Percentiles rank a stretch among this genome's conserved stretches.
Evolutionary conservation across 2,888 invertebrate genomes (phyloP).

Genomic region (Nomada goodeniana): DNA sequence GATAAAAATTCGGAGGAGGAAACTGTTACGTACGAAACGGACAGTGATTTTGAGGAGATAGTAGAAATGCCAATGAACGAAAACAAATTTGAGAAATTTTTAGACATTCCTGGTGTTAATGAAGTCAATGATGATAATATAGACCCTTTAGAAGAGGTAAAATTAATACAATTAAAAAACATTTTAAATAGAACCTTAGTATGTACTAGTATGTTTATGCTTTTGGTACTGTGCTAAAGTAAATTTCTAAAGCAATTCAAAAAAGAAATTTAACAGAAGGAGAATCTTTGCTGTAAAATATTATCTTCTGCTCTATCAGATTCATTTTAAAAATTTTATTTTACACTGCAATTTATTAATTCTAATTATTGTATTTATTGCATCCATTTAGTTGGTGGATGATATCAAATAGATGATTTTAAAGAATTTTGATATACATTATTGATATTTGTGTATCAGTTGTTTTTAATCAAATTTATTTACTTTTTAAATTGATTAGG

Average conservation of each 20-base stretch:
- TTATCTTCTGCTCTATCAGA: too few relatives aligned
- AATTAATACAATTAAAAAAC: slow-evolving; percentile 10
- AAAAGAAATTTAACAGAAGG: too few relatives aligned
- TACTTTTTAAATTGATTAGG: slow-evolving; percentile 43
- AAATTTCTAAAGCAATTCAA: not conserved
- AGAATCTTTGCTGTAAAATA: too few relatives aligned
- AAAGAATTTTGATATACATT: too few relatives aligned
- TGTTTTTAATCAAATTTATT: slow-evolving; percentile 1
- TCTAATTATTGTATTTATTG: too few relatives aligned
- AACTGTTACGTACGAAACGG: slow-evolving; percentile 71
- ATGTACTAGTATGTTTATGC: too few relatives aligned
- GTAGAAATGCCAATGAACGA: slow-evolving; percentile 75
- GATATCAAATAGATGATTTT: too few relatives aligned
- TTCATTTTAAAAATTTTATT: too few relatives aligned
- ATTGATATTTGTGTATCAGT: too few relatives aligned
- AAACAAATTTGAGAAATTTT: slow-evolving; percentile 73
- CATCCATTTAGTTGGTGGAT: too few relatives aligned
- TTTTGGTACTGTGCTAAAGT: not conserved
- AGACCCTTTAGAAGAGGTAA: slow-evolving; percentile 82
- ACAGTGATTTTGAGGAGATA: slow-evolving; percentile 71
- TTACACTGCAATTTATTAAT: too few relatives aligned
- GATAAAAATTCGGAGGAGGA: slow-evolving; percentile 74
- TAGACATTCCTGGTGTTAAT: slow-evolving; percentile 74
- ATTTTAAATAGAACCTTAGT: not conserved
- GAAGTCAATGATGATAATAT: slow-evolving; percentile 78